Percentiles rank a stretch among this genome's conserved stretches.
Conservation (phyloP, 2,113 vertebrate species). For the Rhabdornis inornatus region DNA sequence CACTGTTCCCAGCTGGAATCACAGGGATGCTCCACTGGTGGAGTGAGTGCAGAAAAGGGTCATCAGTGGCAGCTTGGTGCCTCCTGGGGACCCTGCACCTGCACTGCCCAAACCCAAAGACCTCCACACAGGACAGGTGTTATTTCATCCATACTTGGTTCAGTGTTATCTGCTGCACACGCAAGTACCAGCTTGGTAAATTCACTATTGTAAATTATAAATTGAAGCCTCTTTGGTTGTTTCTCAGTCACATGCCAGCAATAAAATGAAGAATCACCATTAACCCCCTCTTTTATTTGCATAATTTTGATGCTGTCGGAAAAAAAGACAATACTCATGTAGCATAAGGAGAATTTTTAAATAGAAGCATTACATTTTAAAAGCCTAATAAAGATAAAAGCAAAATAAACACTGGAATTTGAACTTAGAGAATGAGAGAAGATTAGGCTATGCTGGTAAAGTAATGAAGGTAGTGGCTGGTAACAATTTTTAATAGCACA, state of each 20-base stretch:
- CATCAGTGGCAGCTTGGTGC: fast-evolving
- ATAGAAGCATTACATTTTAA: constrained; percentile 67
- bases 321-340: constrained; percentile 33
- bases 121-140: background rate
- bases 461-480: constrained; percentile 67
- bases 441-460: constrained; percentile 31
- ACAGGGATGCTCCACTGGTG: background rate
- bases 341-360: constrained; percentile 73
- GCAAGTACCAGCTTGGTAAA: constrained; percentile 52
- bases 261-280: constrained; percentile 63
- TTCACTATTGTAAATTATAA: constrained; percentile 43
- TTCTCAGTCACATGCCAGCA: constrained; percentile 55
- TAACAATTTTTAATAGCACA: constrained; percentile 73
- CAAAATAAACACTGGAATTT: constrained; percentile 64
- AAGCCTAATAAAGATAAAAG: constrained; percentile 66
- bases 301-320: constrained; percentile 65
- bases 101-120: background rate
- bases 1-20: background rate
- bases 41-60: background rate
- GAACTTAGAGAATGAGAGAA: constrained; percentile 51
- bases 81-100: background rate
- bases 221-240: constrained; percentile 43
- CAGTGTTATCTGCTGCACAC: constrained; percentile 53
- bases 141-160: constrained; percentile 48
- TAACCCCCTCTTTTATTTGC: constrained; percentile 64